Conservation (phyloP, 2,888 invertebrate genomes). For the Ectemnius lituratus region DNA sequence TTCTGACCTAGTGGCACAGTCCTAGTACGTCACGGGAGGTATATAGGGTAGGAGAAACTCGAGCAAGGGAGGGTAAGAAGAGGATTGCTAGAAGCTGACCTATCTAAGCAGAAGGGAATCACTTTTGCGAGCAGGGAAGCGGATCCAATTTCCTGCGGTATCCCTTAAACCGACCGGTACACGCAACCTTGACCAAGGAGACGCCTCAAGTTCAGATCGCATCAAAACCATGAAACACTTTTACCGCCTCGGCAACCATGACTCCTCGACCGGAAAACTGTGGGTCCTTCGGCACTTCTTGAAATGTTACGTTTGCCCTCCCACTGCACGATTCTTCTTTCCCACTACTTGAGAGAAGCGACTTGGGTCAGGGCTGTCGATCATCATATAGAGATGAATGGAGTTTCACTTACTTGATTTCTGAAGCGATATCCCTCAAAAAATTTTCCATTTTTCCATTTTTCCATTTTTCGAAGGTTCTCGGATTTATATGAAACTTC, state of each 20-base stretch:
- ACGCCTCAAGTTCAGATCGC: conserved; percentile 6
- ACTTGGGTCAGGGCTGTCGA: too few species aligned
- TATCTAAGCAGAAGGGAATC: conserved; percentile 28
- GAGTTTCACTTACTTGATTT: too few species aligned
- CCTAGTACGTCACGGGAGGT: conserved; percentile 72
- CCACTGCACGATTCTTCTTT: background rate
- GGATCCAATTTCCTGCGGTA: conserved; percentile 8
- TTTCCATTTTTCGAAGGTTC: too few species aligned
- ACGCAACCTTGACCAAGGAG: background rate
- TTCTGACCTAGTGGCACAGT: conserved; percentile 75
- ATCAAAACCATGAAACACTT: background rate
- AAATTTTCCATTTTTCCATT: too few species aligned
- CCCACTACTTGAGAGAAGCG: too few species aligned
- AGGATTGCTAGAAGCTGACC: conserved; percentile 33
- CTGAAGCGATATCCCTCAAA: too few species aligned
- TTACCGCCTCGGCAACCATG: background rate
- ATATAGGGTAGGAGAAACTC: conserved; percentile 11
- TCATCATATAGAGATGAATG: too few species aligned
- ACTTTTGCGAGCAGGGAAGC: conserved; percentile 13
- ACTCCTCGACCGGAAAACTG: background rate
- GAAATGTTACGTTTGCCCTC: background rate
- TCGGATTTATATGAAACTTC: too few species aligned
- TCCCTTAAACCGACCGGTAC: background rate
- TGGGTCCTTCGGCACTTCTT: background rate
- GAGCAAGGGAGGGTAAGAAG: conserved; percentile 39